phyloP scores from a whole-genome alignment of 2,888 invertebrate genomes.

The Latrodectus hesperus region DNA sequence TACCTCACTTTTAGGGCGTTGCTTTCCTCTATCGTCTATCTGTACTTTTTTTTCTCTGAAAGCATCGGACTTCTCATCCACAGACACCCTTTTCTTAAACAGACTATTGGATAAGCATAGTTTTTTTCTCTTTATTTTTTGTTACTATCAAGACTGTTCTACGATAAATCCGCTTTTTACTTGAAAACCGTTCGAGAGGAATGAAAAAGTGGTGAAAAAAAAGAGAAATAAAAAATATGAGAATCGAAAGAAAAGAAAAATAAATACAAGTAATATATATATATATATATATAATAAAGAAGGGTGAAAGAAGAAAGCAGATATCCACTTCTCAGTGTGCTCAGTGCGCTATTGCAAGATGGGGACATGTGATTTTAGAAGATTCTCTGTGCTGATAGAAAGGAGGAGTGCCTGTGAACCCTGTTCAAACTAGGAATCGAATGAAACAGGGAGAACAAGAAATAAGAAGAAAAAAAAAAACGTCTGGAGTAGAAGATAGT shows the following conservation, averaged over 20 bases:
- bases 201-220: constrained; percentile 15
- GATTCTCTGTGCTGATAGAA: constrained; percentile 46
- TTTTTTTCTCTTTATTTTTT: constrained; percentile 20
- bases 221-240: constrained; percentile 1
- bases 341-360: constrained; percentile 24
- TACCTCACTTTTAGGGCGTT: constrained; percentile 22
- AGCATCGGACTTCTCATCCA: constrained; percentile 34
- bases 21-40: neutral
- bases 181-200: constrained; percentile 40
- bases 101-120: constrained; percentile 60
- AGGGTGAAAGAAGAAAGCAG: constrained; percentile 13
- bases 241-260: neutral
- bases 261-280: constrained; percentile 32
- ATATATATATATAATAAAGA: constrained; percentile 17
- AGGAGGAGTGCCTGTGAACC: constrained; percentile 9
- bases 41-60: constrained; percentile 12
- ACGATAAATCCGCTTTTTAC: constrained; percentile 59
- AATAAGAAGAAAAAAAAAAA: constrained; percentile 16
- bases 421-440: constrained; percentile 53
- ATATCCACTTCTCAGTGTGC: constrained; percentile 10
- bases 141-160: constrained; percentile 38
- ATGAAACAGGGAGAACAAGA: constrained; percentile 39
- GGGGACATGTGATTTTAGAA: constrained; percentile 53
- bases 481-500: constrained; percentile 28
- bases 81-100: constrained; percentile 32